Evolutionary conservation across 2,888 invertebrate genomes (phyloP), one percentile per base, ranked within the genome.

Genomic region (Schizaphis graminum): DNA sequence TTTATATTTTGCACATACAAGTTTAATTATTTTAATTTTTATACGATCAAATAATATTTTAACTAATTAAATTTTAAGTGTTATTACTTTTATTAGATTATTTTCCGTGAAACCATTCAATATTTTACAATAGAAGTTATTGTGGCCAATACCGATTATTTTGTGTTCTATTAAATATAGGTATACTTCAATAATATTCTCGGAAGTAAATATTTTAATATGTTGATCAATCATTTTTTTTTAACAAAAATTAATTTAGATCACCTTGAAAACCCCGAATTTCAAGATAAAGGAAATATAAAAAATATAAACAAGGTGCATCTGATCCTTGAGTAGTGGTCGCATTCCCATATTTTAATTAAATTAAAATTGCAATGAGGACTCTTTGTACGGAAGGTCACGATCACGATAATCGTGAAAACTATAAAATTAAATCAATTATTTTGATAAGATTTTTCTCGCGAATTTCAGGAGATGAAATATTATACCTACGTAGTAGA

Each of bases 401-500:
- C 89, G 93, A 93, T 93, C 93, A 93, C 94, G 94, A 94, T 44
- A 90, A 57, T 94, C 94, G 94, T 94, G 94, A 91, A 94, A 94
- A 94, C 84, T 85, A 91, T 13, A 41, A 91, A 94, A 91, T 53
- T 0, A 90, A 86, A 89, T 67, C 85, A 57, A 93, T 93, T 90
- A 90, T 93, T 94, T 85, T 49, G 89, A 85, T 85, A 57, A 61
- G 93, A 61, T 84, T 92, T 87, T 87, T 87, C 57, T 61, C 49
- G 86, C 35, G 61, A 57, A 87, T 87, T 61, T 47, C 13, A 61
- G 11, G 16, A 87, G 53, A 44, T 35, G n/a, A 56, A 21, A 35
- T 35, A 57, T 10, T 44, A 13, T 13, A n/a, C n/a, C n/a, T n/a
- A 16, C 5, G 13, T 44, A 56, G n/a, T n/a, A 84, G 44, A 56